Percentiles rank a stretch among this genome's conserved stretches.
phyloP scores from a whole-genome alignment of 1,140 invertebrate species.

The Gryon sp. region DNA sequence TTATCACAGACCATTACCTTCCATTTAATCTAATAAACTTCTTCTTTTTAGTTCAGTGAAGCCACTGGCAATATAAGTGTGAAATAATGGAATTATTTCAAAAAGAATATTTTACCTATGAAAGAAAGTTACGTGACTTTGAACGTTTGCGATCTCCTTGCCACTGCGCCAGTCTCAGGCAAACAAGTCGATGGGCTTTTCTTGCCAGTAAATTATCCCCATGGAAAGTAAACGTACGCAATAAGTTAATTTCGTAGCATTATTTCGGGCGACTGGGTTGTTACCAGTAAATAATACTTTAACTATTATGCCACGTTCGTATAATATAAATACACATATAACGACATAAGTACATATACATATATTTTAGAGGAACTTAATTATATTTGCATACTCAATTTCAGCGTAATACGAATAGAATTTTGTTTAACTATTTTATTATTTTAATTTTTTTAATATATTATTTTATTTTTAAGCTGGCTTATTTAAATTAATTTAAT shows the following conservation, averaged over 20 bases:
- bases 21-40: conserved; percentile 39
- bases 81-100: conserved; percentile 32
- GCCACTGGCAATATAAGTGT: too few species aligned
- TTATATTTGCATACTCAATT: conserved; percentile 44
- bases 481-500: background rate
- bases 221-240: conserved; percentile 63
- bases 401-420: background rate
- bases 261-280: conserved; percentile 65
- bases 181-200: conserved; percentile 67
- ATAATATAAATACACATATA: conserved; percentile 45
- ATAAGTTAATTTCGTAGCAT: conserved; percentile 71
- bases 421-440: too few species aligned
- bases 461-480: background rate
- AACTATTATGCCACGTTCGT: conserved; percentile 62
- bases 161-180: conserved; percentile 58
- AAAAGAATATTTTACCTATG: conserved; percentile 1
- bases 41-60: background rate
- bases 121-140: conserved; percentile 40
- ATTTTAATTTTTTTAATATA: too few species aligned
- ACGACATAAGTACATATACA: conserved; percentile 29
- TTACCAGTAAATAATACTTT: conserved; percentile 73
- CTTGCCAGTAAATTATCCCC: conserved; percentile 64
- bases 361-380: conserved; percentile 48
- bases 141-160: conserved; percentile 52
- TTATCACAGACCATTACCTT: conserved; percentile 29